Base-by-base conservation (phyloP, 37 sponge, comb jelly and placozoan genomes). In the Cladorhizidae sp. region DNA sequence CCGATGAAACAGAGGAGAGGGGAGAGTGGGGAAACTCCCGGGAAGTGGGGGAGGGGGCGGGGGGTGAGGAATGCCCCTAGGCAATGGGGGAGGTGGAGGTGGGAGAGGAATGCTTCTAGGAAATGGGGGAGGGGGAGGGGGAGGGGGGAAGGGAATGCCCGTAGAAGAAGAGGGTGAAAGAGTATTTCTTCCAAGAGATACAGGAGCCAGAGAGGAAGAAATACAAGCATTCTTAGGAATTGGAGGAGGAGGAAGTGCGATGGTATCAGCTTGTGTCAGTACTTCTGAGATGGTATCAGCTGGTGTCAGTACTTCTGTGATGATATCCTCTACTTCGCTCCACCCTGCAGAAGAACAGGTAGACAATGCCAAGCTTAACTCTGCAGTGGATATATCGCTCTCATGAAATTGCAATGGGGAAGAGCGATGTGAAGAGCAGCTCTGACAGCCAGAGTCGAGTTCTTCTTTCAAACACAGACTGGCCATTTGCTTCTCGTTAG, bases 61-160 rank as follows among this genome's bases (percentile, higher is more conserved):
- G n/a, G n/a, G n/a, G n/a, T n/a, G n/a, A n/a, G n/a, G n/a, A n/a
- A n/a, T n/a, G n/a, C n/a, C n/a, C n/a, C n/a, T n/a, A n/a, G n/a
- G n/a, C n/a, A n/a, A n/a, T n/a, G n/a, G n/a, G n/a, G n/a, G n/a
- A n/a, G n/a, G n/a, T n/a, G n/a, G n/a, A n/a, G n/a, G n/a, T n/a
- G 18, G 52, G 21, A 25, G 74, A 54, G 5, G 57, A 73, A 14
- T 26, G 21, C 22, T 38, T 38, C 50, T 28, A 1, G 59, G 81
- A 1, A 80, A 11, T 12, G 83, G 75, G 23, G 83, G 83, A 63
- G 75, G 75, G n/a, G n/a, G n/a, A n/a, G n/a, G n/a, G n/a, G n/a
- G n/a, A n/a, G n/a, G n/a, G n/a, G n/a, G n/a, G n/a, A n/a, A n/a
- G n/a, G n/a, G n/a, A n/a, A n/a, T n/a, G n/a, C n/a, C n/a, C n/a